Conservation (phyloP, 2,113 vertebrate genomes). For the Myodes glareolus region DNA sequence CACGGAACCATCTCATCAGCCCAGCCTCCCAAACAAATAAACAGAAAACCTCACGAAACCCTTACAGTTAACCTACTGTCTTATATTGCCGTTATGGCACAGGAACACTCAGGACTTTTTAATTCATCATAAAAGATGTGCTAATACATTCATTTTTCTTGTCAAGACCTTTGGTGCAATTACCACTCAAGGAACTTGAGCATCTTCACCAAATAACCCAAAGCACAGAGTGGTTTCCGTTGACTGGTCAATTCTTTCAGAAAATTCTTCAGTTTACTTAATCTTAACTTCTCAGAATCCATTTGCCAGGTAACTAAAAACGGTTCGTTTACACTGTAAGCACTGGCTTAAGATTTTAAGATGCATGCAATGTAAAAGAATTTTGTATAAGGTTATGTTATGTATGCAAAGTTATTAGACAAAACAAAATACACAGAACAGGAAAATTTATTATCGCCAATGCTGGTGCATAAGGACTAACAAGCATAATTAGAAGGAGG, state of each 20-base stretch:
- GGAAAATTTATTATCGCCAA: slow-evolving; percentile 78
- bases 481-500: slow-evolving; percentile 75
- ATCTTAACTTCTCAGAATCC: slow-evolving; percentile 35
- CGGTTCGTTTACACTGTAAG: not conserved
- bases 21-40: not conserved
- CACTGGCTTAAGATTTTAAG: slow-evolving; percentile 1
- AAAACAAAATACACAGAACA: slow-evolving; percentile 72
- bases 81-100: not conserved
- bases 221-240: not conserved
- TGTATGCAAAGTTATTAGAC: slow-evolving; percentile 33
- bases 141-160: not conserved
- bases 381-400: slow-evolving; percentile 13
- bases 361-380: not conserved
- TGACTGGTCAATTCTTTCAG: not conserved
- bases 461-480: slow-evolving; percentile 76
- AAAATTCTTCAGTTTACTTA: not conserved
- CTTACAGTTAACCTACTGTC: not conserved
- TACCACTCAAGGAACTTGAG: not conserved
- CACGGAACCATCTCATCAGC: not conserved
- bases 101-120: not conserved
- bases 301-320: slow-evolving; percentile 11
- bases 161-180: not conserved
- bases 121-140: not conserved
- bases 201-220: slow-evolving; percentile 18
- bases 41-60: not conserved